Conservation (phyloP, 2,113 vertebrate genomes). For the Mesoclemmys tuberculata region DNA sequence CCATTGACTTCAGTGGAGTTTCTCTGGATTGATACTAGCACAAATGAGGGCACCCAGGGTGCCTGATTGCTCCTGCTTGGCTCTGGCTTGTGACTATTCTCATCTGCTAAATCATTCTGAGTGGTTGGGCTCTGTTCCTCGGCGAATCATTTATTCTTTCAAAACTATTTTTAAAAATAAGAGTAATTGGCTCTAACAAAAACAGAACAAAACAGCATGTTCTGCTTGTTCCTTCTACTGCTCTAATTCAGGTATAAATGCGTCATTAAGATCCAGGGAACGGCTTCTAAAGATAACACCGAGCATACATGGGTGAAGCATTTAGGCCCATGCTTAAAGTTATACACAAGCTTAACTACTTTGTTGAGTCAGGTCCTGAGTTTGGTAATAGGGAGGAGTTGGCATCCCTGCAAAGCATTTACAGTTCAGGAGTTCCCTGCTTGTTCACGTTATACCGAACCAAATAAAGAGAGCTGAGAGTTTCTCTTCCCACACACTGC, state of each 20-base stretch:
- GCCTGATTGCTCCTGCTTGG: not conserved
- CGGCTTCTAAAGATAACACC: not conserved
- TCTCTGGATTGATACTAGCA: not conserved
- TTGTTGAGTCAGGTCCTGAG: not conserved
- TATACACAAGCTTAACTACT: not conserved
- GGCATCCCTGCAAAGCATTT: not conserved
- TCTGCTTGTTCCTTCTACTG: not conserved
- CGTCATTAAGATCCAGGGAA: not conserved
- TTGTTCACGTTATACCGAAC: not conserved
- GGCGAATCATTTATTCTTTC: not conserved
- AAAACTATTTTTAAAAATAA: not conserved
- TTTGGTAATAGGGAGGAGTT: constrained; percentile 23
- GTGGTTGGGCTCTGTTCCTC: not conserved
- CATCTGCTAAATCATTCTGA: not conserved
- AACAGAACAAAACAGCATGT: not conserved
- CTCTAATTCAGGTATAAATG: not conserved
- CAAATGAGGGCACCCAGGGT: not conserved
- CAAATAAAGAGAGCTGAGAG: not conserved
- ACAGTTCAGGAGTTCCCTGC: not conserved
- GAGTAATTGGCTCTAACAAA: not conserved
- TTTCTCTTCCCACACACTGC: not conserved
- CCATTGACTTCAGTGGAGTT: not conserved
- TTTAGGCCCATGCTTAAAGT: not conserved
- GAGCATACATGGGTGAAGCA: not conserved
- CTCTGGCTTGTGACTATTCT: not conserved